Conservation (phyloP, 2,888 invertebrate genomes). For the Volucella inanis region DNA sequence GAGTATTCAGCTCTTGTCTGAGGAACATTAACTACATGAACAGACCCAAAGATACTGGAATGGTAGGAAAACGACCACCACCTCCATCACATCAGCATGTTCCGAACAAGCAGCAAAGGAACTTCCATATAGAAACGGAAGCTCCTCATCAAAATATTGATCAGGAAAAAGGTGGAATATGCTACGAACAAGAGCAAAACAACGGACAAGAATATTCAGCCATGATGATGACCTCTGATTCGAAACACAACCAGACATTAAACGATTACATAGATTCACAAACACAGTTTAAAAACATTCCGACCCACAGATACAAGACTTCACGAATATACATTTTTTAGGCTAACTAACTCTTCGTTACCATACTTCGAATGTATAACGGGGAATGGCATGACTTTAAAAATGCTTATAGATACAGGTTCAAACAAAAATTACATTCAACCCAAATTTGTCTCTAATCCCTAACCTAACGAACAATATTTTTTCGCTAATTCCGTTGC, state of each 20-base stretch:
- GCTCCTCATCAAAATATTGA: too few relatives aligned
- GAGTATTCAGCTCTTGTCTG: not conserved
- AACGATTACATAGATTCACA: slow-evolving; percentile 7
- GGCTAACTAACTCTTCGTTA: slow-evolving; percentile 21
- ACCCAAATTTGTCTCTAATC: slow-evolving; percentile 1
- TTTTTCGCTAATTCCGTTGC: slow-evolving; percentile 9
- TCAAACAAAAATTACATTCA: slow-evolving; percentile 25
- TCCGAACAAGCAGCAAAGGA: too few relatives aligned
- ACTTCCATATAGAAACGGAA: too few relatives aligned
- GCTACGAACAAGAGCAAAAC: too few relatives aligned
- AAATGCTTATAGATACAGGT: slow-evolving; percentile 9
- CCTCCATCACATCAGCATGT: too few relatives aligned
- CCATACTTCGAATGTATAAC: too few relatives aligned
- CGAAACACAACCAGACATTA: not conserved
- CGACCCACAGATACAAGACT: slow-evolving; percentile 5
- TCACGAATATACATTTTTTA: slow-evolving; percentile 51
- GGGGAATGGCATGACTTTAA: not conserved
- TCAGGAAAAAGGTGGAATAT: too few relatives aligned
- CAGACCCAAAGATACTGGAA: too few relatives aligned
- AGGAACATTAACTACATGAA: not conserved
- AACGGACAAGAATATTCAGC: too few relatives aligned
- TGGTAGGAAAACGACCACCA: too few relatives aligned
- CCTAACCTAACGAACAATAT: slow-evolving; percentile 5
- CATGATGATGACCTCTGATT: too few relatives aligned
- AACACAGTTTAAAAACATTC: too few relatives aligned